Base-by-base conservation (phyloP, 2,797 vertebrate species). In the Hyperoplus immaculatus region DNA sequence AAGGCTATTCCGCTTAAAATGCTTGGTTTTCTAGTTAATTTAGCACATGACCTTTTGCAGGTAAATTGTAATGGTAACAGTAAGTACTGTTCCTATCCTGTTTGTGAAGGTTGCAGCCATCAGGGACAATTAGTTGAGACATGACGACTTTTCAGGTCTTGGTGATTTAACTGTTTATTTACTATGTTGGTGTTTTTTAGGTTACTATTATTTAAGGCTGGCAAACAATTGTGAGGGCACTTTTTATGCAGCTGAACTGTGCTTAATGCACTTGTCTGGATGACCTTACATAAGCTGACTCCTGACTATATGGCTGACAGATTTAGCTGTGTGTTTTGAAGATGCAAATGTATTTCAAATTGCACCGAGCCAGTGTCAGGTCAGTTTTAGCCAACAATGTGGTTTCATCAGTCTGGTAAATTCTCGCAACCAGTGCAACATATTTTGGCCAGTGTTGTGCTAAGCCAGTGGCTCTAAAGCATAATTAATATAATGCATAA, bases 61-160 rank as follows among this genome's bases (percentile, higher is more conserved):
- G 38, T 53, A 53, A 46, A 53, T 15, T 67, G 46, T 66, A 29
- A 29, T 29, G 29, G 29, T 29, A 67, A 46, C 38, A 56, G 65
- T 65, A n/a, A 11, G 36, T 15, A 18, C 29, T n/a, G 49, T 21
- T 21, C 11, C 21, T 12, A n/a, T 70, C n/a, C 13, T 51, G 41
- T 55, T 59, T 49, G 38, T 77, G 69, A 77, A 65, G 59, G 65
- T 71, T 75, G 67, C 59, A 36, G 71, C 71, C 9, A 42, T 71
- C 75, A 78, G 50, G 43, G 55, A 53, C 11, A 29, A 82, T 82
- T 78, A 78, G 55, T 66, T 18, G n/a, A 75, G 71, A 82, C 56
- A n/a, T 50, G 51, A 18, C 1, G 80, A 78, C 70, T 66, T 82
- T 78, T 82, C 18, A 57, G 38, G 58, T 21, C 36, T 36, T 12